These are phyloP conservation scores for Gobiocypris rarus DNA, from an alignment of 2,113 vertebrate species.

Conservation along the genomic window DNA sequence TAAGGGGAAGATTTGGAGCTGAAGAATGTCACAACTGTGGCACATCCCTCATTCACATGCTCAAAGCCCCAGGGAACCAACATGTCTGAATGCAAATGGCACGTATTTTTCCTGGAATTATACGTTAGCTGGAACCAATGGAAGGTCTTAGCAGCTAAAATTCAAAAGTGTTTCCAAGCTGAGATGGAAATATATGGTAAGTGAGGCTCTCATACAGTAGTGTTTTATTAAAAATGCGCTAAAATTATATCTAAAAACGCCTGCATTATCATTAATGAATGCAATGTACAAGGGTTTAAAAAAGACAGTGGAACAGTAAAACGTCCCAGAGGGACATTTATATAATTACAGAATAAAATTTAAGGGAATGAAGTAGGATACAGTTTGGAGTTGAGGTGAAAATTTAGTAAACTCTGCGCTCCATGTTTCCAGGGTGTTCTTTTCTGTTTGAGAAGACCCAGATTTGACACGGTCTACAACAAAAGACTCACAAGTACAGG, in stretches of 20 bases:
- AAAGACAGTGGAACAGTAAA: not conserved
- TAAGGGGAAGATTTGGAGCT: constrained; percentile 31
- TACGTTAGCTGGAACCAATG: not conserved
- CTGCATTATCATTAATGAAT: constrained; percentile 24
- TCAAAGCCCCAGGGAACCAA: constrained; percentile 14
- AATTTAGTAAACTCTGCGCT: not conserved
- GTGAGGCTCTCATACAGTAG: not conserved
- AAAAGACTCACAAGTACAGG: not conserved
- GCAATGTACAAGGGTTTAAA: not conserved
- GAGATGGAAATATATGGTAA: not conserved
- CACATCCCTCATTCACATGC: constrained; percentile 29
- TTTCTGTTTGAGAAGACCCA: not conserved
- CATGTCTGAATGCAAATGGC: constrained; percentile 38
- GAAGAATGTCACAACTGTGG: constrained; percentile 33
- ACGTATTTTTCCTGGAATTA: not conserved
- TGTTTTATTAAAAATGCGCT: not conserved
- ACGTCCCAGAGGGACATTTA: not conserved
- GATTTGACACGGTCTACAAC: not conserved
- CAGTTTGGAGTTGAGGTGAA: not conserved
- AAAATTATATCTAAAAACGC: not conserved
- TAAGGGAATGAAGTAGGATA: not conserved
- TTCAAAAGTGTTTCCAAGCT: too few relatives aligned
- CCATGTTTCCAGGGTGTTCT: not conserved
- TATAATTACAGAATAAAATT: not conserved
- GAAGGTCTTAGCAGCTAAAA: constrained; percentile 4